Base-by-base conservation (phyloP, 2,797 vertebrate species). In the Propithecus perrieri region DNA sequence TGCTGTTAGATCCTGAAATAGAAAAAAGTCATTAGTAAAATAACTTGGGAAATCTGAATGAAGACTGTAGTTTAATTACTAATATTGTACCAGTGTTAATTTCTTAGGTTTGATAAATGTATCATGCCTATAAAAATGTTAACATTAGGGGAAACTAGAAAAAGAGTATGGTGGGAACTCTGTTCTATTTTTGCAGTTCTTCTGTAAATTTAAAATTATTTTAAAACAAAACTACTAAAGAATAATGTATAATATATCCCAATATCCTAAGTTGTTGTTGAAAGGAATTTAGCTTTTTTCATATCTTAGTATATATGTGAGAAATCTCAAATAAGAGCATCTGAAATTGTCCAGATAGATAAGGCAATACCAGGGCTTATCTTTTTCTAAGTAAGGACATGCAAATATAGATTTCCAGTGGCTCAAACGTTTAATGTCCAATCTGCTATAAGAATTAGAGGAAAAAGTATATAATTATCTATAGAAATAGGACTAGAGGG, bases 81-180 rank as follows among this genome's bases (percentile, higher is more conserved):
- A 63, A 17, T 17, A 72, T 67, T 76, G 7, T 63, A 69, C 22
- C 24, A 33, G 69, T 78, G 12, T n/a, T 55, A 78, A 55, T 41
- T 92, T 85, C 30, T 96, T 92, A 63, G 48, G 63, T 95, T 86
- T 96, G n/a, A 85, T 75, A 61, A 94, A 69, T 53, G 33, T 94
- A 75, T 28, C 4, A 61, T 57, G 28, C 50, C 67, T 85, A 81
- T 69, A 22, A 94, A 95, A 95, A 96, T 85, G 46, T 83, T 94
- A 81, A 83, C 24, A n/a, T 63, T 69, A 75, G 63, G 33, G 43
- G 0, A 74, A 94, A 74, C 30, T 67, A 41, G 46, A 55, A 57
- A 11, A 50, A 38, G 7, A 55, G 15, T 24, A 41, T 43, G 65
- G 57, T 48, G 18, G 14, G 20, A 89, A 74, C 4, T 69, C 13